Percentiles rank a stretch among this genome's conserved stretches.
Conservation (phyloP, 2,797 vertebrate genomes). For the Sebastes cheni region DNA sequence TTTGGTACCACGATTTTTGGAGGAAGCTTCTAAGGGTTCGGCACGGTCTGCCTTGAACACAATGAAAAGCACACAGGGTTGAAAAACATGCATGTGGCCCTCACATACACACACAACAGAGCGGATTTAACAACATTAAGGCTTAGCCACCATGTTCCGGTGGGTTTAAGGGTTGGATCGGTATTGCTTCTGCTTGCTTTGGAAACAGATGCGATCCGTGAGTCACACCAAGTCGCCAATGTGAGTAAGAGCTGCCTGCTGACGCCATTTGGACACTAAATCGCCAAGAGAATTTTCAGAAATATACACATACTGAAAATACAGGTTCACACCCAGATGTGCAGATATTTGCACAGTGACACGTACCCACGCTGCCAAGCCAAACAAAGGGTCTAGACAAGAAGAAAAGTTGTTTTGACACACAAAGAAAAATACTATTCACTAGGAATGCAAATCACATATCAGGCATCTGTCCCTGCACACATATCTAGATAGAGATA, state of each 20-base stretch:
- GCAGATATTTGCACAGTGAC: neutral
- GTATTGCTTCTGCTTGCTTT: slow-evolving; percentile 53
- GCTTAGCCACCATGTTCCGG: slow-evolving; percentile 54
- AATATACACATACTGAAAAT: neutral
- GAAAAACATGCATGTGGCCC: slow-evolving; percentile 36
- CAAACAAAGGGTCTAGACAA: neutral
- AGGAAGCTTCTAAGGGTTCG: slow-evolving; percentile 42
- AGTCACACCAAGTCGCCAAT: slow-evolving; percentile 63
- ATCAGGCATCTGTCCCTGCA: neutral
- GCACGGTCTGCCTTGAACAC: slow-evolving; percentile 14
- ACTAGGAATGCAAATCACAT: slow-evolving; percentile 24
- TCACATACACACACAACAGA: slow-evolving; percentile 13
- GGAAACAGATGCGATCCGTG: slow-evolving; percentile 74
- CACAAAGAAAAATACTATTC: neutral
- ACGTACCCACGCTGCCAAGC: neutral
- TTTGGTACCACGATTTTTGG: slow-evolving; percentile 40
- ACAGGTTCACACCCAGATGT: neutral
- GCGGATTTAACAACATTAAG: slow-evolving; percentile 45
- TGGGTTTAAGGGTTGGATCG: slow-evolving; percentile 58
- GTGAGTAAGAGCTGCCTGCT: slow-evolving; percentile 68
- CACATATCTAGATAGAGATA: neutral
- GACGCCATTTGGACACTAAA: slow-evolving; percentile 40
- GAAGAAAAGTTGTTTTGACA: neutral
- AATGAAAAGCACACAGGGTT: slow-evolving; percentile 15
- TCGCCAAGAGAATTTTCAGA: neutral